Evolutionary conservation across 2,113 vertebrate genomes (phyloP), one percentile per base, ranked within the genome.

Genomic region (Abramis brama): DNA sequence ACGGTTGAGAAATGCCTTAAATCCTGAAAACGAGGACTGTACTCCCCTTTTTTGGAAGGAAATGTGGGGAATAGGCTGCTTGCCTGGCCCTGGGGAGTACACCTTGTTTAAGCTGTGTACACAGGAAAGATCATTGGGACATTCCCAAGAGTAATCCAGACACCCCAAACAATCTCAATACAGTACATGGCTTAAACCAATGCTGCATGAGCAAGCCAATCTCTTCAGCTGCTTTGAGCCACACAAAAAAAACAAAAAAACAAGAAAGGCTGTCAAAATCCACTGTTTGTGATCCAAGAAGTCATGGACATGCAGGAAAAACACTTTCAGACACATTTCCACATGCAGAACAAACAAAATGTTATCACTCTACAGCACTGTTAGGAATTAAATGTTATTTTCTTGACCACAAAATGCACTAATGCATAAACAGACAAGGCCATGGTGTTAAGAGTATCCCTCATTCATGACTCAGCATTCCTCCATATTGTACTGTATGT

Each of bases 61-160:
- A 86, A 86, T 86, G 60, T 77, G 85, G 88, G 83, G 81, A 84
- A 88, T 84, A 76, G 84, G 80, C 80, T 73, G 77, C 87, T 86
- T 86, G 83, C 87, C 87, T 88, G 79, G 80, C 86, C 84, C 87
- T 87, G 85, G 83, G 80, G 78, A 88, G 88, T 84, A 91, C 85
- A 91, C 88, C 87, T 73, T 89, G 74, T 84, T 87, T 90, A 87
- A 80, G 88, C 89, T 89, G 90, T 86, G 88, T 86, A 82, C 87
- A 91, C 87, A 90, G 82, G 80, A 91, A 85, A 91, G 74, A 87
- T 86, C 85, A 89, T 88, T 89, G 82, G 68, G 87, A 87, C 84
- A 88, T 85, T 79, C 84, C 89, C 57, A 75, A 2, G 77, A 85
- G 77, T 82, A 83, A 83, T 68, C 86, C 47, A 79, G 39, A 76